Evolutionary conservation across 2,797 vertebrate genomes (phyloP).

Genomic region (Fundulus diaphanus): DNA sequence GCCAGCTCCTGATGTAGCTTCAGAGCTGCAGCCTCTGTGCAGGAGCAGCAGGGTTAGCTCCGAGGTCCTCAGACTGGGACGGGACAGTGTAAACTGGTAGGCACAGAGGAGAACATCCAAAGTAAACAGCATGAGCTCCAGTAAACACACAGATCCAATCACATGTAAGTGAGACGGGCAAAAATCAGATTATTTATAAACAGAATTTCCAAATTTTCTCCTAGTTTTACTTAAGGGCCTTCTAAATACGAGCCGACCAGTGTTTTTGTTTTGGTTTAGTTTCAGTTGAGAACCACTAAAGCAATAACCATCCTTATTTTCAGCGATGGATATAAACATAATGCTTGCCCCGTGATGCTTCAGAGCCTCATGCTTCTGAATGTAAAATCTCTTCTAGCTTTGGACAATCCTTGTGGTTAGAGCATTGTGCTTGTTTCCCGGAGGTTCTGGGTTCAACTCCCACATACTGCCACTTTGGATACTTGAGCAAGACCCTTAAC

Average conservation of each 20-base stretch:
- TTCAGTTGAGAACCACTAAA: slow-evolving; percentile 45
- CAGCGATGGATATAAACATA: slow-evolving; percentile 29
- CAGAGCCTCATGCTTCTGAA: slow-evolving; percentile 25
- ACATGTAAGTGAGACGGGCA: slow-evolving; percentile 13
- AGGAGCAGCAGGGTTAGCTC: slow-evolving; percentile 16
- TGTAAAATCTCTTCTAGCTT: neutral
- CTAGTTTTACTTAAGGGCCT: slow-evolving; percentile 9
- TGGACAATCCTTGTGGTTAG: too few relatives aligned
- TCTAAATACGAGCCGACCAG: slow-evolving; percentile 13
- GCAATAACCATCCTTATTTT: slow-evolving; percentile 54
- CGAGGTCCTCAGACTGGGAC: slow-evolving; percentile 23
- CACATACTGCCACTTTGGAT: too few relatives aligned
- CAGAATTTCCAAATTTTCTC: slow-evolving; percentile 17
- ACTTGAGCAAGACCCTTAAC: too few relatives aligned
- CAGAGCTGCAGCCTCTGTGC: slow-evolving; percentile 3
- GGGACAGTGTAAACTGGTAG: slow-evolving; percentile 26
- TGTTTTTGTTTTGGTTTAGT: slow-evolving; percentile 45
- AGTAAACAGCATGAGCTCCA: slow-evolving; percentile 41
- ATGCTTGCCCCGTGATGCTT: slow-evolving; percentile 10
- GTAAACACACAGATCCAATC: slow-evolving; percentile 49
- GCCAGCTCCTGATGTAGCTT: neutral
- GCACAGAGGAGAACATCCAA: slow-evolving; percentile 38
- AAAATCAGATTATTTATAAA: slow-evolving; percentile 55
- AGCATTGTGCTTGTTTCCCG: too few relatives aligned
- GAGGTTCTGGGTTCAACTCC: too few relatives aligned